Conservation (phyloP, 2,888 invertebrate species). For the Pseudococcus viburni region DNA sequence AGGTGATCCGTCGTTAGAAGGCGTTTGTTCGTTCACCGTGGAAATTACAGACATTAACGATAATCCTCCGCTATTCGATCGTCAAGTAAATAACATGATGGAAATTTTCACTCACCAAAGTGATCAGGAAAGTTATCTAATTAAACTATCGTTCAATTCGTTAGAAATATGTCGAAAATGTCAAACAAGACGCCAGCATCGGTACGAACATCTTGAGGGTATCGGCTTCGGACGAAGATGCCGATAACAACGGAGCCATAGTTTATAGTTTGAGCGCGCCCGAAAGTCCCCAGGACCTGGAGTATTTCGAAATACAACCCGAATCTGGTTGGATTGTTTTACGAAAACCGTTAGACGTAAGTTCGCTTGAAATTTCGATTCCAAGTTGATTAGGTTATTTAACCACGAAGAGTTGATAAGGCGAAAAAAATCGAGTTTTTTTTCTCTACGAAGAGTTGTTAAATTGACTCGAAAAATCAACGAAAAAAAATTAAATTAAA, state of each 20-base stretch:
- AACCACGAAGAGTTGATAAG: conserved; percentile 5
- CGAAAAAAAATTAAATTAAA: not conserved
- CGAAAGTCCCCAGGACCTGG: conserved; percentile 89
- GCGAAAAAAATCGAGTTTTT: not conserved
- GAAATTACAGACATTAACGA: conserved; percentile 98
- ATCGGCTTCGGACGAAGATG: conserved; percentile 97
- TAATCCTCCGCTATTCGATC: conserved; percentile 94
- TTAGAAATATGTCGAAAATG: conserved; percentile 96
- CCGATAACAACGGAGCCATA: conserved; percentile 96
- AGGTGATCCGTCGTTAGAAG: conserved; percentile 97
- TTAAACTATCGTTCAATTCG: conserved; percentile 69
- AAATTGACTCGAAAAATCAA: conserved; percentile 10
- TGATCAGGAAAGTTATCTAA: too few species aligned
- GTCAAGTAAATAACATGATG: conserved; percentile 80
- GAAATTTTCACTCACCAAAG: not conserved
- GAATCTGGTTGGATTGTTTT: conserved; percentile 98
- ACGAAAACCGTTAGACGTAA: conserved; percentile 96
- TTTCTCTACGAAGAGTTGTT: conserved; percentile 42
- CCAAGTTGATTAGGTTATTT: not conserved
- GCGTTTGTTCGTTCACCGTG: conserved; percentile 98
- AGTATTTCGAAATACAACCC: conserved; percentile 96
- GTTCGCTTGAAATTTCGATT: conserved; percentile 73
- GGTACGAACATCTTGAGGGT: conserved; percentile 94
- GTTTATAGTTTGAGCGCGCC: conserved; percentile 92
- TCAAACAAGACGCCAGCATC: conserved; percentile 96